Conservation (phyloP, 2,797 vertebrate genomes). For the Enteromius thamalakanensis region DNA sequence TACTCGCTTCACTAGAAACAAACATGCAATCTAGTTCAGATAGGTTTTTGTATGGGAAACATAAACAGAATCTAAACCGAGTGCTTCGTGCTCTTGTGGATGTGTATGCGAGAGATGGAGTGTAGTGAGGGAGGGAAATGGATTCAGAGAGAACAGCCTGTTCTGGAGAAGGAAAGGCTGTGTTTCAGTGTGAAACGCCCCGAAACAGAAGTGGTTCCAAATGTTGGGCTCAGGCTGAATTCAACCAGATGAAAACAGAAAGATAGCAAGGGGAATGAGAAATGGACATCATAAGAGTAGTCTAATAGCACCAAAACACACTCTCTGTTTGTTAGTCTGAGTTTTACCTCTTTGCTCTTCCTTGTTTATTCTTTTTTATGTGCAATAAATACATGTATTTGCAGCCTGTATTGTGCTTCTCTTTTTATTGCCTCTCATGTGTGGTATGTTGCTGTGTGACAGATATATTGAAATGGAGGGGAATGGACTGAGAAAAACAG, state of each 20-base stretch:
- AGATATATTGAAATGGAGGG: slow-evolving; percentile 18
- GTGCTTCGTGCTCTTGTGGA: slow-evolving; percentile 40
- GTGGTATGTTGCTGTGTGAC: slow-evolving; percentile 26
- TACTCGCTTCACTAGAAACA: slow-evolving; percentile 26
- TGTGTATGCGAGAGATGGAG: slow-evolving; percentile 41
- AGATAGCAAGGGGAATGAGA: slow-evolving; percentile 13
- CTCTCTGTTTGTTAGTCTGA: slow-evolving; percentile 33
- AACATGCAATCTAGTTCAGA: slow-evolving; percentile 38
- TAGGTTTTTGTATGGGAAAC: slow-evolving; percentile 38
- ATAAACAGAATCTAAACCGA: slow-evolving; percentile 48
- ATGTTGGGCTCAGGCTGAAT: slow-evolving; percentile 59
- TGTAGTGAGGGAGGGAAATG: slow-evolving; percentile 32
- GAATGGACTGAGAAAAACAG: neutral
- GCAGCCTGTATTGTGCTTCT: slow-evolving; percentile 15
- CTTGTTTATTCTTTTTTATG: slow-evolving; percentile 31
- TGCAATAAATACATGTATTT: slow-evolving; percentile 43
- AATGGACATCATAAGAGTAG: slow-evolving; percentile 2
- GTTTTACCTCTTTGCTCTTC: slow-evolving; percentile 12
- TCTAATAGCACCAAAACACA: neutral
- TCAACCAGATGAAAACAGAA: slow-evolving; percentile 41
- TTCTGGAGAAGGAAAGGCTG: slow-evolving; percentile 56
- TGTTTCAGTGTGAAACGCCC: slow-evolving; percentile 61
- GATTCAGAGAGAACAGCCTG: slow-evolving; percentile 61
- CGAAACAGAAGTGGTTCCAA: slow-evolving; percentile 65
- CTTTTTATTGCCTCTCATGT: slow-evolving; percentile 30